A percentile compares a stretch with the other conserved stretches of the same genome.
These are phyloP conservation scores for Centropus unirufus DNA, from an alignment of 2,113 vertebrate genomes.

Conservation along the genomic window DNA sequence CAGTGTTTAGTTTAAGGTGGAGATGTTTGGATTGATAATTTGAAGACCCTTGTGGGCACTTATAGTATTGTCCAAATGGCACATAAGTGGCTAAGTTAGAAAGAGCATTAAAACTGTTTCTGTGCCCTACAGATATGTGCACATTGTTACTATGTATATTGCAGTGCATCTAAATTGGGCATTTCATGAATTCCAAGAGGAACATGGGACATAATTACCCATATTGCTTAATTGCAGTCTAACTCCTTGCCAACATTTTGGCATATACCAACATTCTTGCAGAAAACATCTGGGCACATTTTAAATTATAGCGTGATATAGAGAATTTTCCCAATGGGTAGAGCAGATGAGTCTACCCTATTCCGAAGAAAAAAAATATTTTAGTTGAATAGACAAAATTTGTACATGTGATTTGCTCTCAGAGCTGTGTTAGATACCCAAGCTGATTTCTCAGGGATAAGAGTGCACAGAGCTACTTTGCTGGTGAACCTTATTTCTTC, in stretches of 20 bases:
- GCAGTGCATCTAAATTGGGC: neutral
- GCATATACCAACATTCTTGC: neutral
- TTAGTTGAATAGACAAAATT: neutral
- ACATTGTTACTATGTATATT: neutral
- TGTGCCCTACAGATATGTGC: neutral
- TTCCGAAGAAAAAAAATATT: neutral
- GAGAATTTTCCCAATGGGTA: neutral
- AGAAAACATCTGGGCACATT: neutral
- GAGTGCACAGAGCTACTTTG: neutral
- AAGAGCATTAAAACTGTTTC: neutral
- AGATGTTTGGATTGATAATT: neutral
- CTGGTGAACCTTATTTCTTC: neutral
- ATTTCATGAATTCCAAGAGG: neutral
- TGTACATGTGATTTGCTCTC: neutral
- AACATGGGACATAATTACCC: neutral
- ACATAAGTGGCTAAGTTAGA: neutral
- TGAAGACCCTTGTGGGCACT: neutral
- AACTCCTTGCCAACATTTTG: neutral
- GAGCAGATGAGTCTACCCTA: neutral
- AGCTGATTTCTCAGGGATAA: neutral
- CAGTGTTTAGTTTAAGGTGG: neutral
- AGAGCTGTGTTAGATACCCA: neutral
- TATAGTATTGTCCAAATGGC: neutral
- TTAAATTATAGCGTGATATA: neutral
- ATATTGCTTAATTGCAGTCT: neutral